Evolutionary conservation across 2,888 invertebrate species (phyloP), one percentile per base, ranked within the genome.

Genomic region (Napeogenes sylphis): DNA sequence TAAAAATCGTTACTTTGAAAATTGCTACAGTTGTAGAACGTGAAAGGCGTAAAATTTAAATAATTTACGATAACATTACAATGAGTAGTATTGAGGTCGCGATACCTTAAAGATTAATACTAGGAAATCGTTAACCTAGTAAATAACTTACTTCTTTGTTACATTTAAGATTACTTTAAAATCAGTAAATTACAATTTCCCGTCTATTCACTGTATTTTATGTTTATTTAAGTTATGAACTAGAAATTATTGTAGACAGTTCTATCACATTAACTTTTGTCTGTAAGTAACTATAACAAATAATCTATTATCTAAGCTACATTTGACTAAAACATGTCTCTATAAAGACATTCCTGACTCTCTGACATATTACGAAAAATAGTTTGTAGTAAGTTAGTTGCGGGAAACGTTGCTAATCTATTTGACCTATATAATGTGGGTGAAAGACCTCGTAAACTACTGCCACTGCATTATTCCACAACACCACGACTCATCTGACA

Each of bases 381-480:
- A 59, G 62, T 63, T 64, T 58, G 53, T 54, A 63, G 63, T 66
- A 65, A 55, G 64, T 65, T 66, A 68, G 65, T 68, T 62, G 68
- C 60, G 61, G 75, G 83, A 79, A 83, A 82, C 83, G 80, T 82
- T 80, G 83, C 86, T 90, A 90, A 89, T 90, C 90, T 90, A 82
- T 83, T 84, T 90, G 90, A 90, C 90, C 90, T 80, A 90, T 90
- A 88, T 90, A 81, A 76, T 79, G 78, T 78, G 80, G 90, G 90
- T 90, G 90, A 90, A 90, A 89, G 89, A 90, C 90, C 90, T 89
- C 90, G 81, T 90, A 88, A 90, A 90, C 86, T 83, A 84, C 81
- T 83, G 75, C 83, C 79, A 78, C 82, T 83, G 85, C 85, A 87
- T 85, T 87, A 87, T 88, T 87, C 85, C 86, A 6, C 35, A 5